Percentiles rank a stretch among this genome's conserved stretches.
Conservation (phyloP, 2,797 vertebrate species). For the Melanitta fusca region DNA sequence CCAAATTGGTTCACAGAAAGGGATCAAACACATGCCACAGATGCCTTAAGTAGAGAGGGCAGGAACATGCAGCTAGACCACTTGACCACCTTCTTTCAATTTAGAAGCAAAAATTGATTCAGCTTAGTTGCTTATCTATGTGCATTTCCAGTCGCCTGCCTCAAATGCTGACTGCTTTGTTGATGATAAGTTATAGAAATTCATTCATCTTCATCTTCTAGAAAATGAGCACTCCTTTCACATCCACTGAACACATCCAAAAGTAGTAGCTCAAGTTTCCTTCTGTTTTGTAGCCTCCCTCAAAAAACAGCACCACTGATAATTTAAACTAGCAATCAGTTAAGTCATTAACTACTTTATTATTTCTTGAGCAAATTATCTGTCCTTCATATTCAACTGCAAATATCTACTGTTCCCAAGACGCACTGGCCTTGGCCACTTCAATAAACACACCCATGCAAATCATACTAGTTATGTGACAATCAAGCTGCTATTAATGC, state of each 20-base stretch:
- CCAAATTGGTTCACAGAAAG: neutral
- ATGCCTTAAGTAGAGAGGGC: neutral
- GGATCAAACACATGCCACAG: neutral
- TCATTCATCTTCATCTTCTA: neutral
- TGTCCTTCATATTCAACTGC: neutral
- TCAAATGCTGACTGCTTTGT: neutral
- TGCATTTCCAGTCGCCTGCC: neutral
- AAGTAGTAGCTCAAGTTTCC: neutral
- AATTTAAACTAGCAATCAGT: neutral
- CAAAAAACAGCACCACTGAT: neutral
- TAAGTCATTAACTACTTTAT: neutral
- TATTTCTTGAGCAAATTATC: neutral
- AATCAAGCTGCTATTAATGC: neutral
- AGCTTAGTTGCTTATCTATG: neutral
- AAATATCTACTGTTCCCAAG: neutral
- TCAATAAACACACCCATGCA: neutral
- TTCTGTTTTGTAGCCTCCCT: neutral
- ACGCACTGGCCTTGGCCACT: neutral
- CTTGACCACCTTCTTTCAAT: neutral
- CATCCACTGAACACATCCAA: neutral
- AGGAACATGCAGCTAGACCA: neutral
- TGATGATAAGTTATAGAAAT: neutral
- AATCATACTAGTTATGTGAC: neutral
- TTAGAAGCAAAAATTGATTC: neutral
- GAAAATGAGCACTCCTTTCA: neutral